Evolutionary conservation across 2,797 vertebrate genomes (phyloP).

Genomic region (Sebastiscus albofasciatus): DNA sequence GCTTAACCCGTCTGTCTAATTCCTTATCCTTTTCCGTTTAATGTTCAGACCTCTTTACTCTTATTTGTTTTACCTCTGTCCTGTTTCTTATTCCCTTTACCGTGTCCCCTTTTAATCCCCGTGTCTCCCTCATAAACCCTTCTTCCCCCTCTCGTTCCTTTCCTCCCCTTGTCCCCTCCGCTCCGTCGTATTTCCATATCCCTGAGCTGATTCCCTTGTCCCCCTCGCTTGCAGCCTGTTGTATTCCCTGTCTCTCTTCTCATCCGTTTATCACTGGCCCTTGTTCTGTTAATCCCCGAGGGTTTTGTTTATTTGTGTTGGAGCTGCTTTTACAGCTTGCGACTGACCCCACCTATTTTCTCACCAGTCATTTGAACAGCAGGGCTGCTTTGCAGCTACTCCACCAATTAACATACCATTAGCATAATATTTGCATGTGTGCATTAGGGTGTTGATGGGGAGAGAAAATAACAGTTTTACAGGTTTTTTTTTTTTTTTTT

Average conservation of each 20-base stretch:
- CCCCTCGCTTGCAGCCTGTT: slow-evolving; percentile 64
- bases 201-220: slow-evolving; percentile 58
- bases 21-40: slow-evolving; percentile 33
- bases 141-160: slow-evolving; percentile 10
- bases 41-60: not conserved
- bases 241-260: slow-evolving; percentile 71
- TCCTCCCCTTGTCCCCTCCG: slow-evolving; percentile 18
- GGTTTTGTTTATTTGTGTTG: slow-evolving; percentile 90
- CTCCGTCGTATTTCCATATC: slow-evolving; percentile 54
- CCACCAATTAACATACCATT: slow-evolving; percentile 87
- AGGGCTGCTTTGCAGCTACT: slow-evolving; percentile 85
- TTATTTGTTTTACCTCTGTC: slow-evolving; percentile 48
- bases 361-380: slow-evolving; percentile 87
- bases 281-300: slow-evolving; percentile 83
- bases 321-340: slow-evolving; percentile 87
- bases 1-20: not conserved
- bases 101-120: slow-evolving; percentile 39
- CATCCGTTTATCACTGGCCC: slow-evolving; percentile 83
- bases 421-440: slow-evolving; percentile 90
- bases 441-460: slow-evolving; percentile 87
- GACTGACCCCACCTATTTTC: slow-evolving; percentile 87
- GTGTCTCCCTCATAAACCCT: slow-evolving; percentile 42
- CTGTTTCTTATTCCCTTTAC: slow-evolving; percentile 27
- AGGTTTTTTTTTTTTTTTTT: slow-evolving; percentile 47
- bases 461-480: slow-evolving; percentile 84